Percentiles rank a stretch among this genome's conserved stretches.
These are phyloP conservation scores for Chalcis sispes DNA, from an alignment of 2,888 invertebrate genomes.

Conservation along the genomic window DNA sequence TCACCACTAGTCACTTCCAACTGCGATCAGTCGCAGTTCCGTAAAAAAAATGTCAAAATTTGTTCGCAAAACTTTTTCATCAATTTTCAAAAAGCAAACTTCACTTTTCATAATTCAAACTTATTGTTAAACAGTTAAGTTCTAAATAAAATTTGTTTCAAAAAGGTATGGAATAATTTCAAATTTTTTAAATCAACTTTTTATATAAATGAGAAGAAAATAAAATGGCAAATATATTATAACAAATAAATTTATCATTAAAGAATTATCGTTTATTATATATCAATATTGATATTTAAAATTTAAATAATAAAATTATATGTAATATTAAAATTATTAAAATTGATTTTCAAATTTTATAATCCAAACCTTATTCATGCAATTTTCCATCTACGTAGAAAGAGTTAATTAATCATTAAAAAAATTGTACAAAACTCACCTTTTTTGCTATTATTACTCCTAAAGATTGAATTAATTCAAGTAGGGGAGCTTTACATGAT, in stretches of 20 bases:
- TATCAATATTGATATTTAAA: constrained; percentile 3
- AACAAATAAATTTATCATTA: constrained; percentile 6
- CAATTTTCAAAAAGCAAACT: constrained; percentile 20
- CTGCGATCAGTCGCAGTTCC: constrained; percentile 61
- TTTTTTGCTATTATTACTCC: constrained; percentile 90
- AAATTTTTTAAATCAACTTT: constrained; percentile 43
- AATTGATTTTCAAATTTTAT: constrained; percentile 50
- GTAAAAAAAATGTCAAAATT: constrained; percentile 50
- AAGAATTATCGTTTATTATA: background rate
- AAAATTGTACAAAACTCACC: constrained; percentile 78
- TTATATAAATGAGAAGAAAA: no score
- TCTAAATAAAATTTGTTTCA: constrained; percentile 29
- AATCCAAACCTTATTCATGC: constrained; percentile 37
- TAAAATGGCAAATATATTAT: no score
- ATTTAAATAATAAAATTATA: background rate
- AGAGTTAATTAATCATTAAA: constrained; percentile 32
- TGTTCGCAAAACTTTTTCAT: no score
- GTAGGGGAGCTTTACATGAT: constrained; percentile 95
- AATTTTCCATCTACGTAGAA: constrained; percentile 14
- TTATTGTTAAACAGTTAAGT: constrained; percentile 13
- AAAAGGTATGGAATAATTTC: constrained; percentile 31
- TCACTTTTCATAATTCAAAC: constrained; percentile 31
- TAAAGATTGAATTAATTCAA: constrained; percentile 87
- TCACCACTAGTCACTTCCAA: constrained; percentile 75
- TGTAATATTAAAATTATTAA: constrained; percentile 10